Conservation (phyloP, 1,140 invertebrate genomes). For the Gerris buenoi region DNA sequence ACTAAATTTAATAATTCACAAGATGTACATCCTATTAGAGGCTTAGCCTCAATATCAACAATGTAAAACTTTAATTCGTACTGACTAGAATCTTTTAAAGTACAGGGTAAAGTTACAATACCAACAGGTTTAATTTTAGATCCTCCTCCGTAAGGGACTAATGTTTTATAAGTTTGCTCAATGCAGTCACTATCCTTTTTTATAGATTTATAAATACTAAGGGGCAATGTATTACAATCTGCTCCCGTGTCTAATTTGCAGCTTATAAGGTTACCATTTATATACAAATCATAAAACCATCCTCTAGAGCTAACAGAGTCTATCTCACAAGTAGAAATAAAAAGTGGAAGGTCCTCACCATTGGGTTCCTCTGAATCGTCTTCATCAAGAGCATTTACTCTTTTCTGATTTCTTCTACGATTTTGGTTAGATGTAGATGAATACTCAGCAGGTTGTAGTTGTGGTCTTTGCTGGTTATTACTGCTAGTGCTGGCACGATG, state of each 20-base stretch:
- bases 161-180: neutral
- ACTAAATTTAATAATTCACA: neutral
- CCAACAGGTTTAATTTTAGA: neutral
- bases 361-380: neutral
- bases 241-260: neutral
- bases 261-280: neutral
- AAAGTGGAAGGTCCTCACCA: neutral
- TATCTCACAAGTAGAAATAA: neutral
- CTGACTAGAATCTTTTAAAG: neutral
- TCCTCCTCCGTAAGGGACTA: neutral
- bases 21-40: neutral
- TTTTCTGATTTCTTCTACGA: neutral
- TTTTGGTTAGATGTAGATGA: neutral
- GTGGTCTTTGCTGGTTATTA: no score
- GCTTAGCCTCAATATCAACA: neutral
- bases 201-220: neutral
- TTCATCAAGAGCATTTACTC: neutral
- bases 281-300: neutral
- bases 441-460: no score
- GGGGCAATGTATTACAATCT: neutral
- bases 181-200: neutral
- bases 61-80: neutral
- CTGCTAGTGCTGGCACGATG: neutral
- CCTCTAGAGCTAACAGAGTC: neutral
- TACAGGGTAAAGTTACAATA: neutral